phyloP scores from a whole-genome alignment of 2,888 invertebrate genomes.

The Dione vanillae region DNA sequence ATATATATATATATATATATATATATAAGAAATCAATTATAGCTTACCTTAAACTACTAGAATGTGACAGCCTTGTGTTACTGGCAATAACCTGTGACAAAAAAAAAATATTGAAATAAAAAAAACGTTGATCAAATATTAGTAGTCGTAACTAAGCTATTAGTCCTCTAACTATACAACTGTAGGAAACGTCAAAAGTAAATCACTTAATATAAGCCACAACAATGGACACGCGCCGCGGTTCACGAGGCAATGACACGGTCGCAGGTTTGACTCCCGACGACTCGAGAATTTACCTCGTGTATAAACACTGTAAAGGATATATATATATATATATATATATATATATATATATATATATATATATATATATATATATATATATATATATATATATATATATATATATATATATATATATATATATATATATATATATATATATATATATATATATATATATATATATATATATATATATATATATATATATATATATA shows the following conservation, averaged over 20 bases:
- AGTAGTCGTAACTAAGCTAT: no score
- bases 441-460: no score
- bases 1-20: background rate
- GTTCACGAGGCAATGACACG: conserved; percentile 52
- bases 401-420: no score
- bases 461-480: no score
- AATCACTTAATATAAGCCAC: background rate
- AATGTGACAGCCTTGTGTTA: background rate
- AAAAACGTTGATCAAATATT: no score
- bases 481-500: no score
- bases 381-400: no score
- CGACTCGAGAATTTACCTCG: conserved; percentile 38
- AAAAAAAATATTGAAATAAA: no score
- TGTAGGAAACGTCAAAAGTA: conserved; percentile 6
- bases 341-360: background rate
- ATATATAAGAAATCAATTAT: background rate
- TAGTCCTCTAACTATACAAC: no score
- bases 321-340: background rate
- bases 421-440: no score
- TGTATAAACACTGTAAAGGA: background rate
- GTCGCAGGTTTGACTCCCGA: conserved; percentile 48
- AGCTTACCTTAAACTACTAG: background rate
- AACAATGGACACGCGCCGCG: conserved; percentile 43
- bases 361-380: no score
- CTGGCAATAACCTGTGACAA: background rate